Conservation (phyloP, 2,113 vertebrate species). For the Aythya baeri region DNA sequence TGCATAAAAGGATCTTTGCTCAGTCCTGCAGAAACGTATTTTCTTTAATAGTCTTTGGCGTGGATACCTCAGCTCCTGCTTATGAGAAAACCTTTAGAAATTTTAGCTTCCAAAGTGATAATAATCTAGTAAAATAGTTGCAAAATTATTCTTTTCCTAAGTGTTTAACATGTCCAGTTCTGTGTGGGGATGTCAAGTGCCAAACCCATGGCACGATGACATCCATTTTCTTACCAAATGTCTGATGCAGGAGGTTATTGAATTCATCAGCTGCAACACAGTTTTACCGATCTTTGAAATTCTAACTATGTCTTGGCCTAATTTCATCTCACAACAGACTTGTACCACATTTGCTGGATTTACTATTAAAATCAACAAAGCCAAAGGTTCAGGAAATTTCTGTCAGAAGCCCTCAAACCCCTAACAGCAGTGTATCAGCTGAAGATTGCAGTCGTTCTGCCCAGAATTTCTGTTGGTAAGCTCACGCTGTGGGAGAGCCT, state of each 20-base stretch:
- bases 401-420: neutral
- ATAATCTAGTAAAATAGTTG: neutral
- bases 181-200: neutral
- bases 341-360: neutral
- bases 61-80: neutral
- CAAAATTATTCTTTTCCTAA: neutral
- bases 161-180: neutral
- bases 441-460: neutral
- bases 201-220: neutral
- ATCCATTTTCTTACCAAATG: neutral
- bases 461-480: neutral
- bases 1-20: neutral
- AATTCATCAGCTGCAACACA: neutral
- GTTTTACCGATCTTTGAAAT: neutral
- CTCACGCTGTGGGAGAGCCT: neutral
- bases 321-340: neutral
- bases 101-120: neutral
- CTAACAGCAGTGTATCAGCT: neutral
- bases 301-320: neutral
- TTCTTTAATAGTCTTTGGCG: neutral
- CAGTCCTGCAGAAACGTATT: neutral
- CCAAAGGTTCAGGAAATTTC: neutral
- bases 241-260: neutral
- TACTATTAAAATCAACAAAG: neutral
- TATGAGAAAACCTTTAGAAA: neutral